Percentiles rank a stretch among this genome's conserved stretches.
phyloP scores from a whole-genome alignment of 1,140 invertebrate species.

The Leptinotarsa defecta region DNA sequence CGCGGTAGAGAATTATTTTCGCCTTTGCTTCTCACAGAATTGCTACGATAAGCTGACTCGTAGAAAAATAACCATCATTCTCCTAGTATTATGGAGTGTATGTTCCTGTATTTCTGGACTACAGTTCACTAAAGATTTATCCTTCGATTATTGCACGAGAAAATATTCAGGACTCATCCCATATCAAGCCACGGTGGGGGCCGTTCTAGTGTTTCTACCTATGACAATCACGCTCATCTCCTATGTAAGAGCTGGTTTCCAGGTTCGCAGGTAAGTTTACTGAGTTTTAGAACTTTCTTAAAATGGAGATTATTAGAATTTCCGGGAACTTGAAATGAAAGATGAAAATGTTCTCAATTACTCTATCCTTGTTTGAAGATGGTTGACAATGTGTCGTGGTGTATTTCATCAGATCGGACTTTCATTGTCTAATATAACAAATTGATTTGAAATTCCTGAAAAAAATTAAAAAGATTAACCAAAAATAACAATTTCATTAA shows the following conservation, averaged over 20 bases:
- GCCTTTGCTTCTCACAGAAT: slow-evolving; percentile 62
- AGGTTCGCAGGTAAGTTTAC: slow-evolving; percentile 41
- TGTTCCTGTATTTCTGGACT: slow-evolving; percentile 59
- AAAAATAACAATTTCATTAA: no score
- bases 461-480: no score
- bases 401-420: no score
- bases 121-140: slow-evolving; percentile 61
- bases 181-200: slow-evolving; percentile 61
- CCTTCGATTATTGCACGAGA: slow-evolving; percentile 69
- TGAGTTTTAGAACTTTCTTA: no score
- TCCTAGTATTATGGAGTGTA: slow-evolving; percentile 61
- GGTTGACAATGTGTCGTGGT: no score
- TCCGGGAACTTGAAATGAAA: no score
- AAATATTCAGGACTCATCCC: slow-evolving; percentile 55
- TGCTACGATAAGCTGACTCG: slow-evolving; percentile 59
- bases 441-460: no score
- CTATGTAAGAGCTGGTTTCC: slow-evolving; percentile 58
- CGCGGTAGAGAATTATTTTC: slow-evolving; percentile 67
- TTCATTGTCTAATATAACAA: no score
- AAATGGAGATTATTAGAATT: no score
- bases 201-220: slow-evolving; percentile 63
- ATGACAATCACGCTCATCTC: slow-evolving; percentile 59
- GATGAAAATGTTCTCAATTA: no score
- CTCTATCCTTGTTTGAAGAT: no score
- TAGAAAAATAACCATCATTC: slow-evolving; percentile 61